These are phyloP conservation scores for Drosophila auraria DNA, from an alignment of 1,140 invertebrate species.

Conservation along the genomic window DNA sequence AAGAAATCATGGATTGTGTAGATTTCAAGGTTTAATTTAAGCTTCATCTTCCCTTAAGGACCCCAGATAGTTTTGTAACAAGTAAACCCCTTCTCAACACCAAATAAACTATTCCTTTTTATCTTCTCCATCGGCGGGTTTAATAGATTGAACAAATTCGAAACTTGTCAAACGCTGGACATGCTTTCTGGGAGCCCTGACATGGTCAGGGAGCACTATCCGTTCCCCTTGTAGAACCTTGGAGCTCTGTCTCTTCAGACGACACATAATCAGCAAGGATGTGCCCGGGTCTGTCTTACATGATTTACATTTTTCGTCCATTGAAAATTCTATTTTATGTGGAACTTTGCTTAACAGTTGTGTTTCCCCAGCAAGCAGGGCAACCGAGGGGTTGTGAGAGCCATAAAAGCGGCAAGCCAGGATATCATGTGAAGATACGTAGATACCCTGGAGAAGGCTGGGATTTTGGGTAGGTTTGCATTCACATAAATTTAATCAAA, in stretches of 20 bases:
- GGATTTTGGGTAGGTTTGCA: too few relatives aligned
- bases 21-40: neutral
- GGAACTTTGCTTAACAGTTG: conserved; percentile 65
- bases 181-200: neutral
- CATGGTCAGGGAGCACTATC: conserved; percentile 3
- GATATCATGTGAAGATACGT: conserved; percentile 1
- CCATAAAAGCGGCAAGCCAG: conserved; percentile 25
- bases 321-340: conserved; percentile 80
- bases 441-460: neutral
- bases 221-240: neutral
- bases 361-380: neutral
- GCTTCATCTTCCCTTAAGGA: neutral
- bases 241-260: neutral
- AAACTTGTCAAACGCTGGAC: conserved; percentile 4
- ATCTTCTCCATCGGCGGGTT: neutral
- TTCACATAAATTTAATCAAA: too few relatives aligned
- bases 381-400: neutral
- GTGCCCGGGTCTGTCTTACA: conserved; percentile 52
- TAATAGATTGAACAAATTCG: conserved; percentile 13
- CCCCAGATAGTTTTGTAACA: neutral
- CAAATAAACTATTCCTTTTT: neutral
- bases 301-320: conserved; percentile 79
- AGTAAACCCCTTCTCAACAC: neutral
- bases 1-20: neutral
- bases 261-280: conserved; percentile 67